These are phyloP conservation scores for Drosophila sordidula DNA, from an alignment of 2,888 invertebrate species.

Conservation along the genomic window DNA sequence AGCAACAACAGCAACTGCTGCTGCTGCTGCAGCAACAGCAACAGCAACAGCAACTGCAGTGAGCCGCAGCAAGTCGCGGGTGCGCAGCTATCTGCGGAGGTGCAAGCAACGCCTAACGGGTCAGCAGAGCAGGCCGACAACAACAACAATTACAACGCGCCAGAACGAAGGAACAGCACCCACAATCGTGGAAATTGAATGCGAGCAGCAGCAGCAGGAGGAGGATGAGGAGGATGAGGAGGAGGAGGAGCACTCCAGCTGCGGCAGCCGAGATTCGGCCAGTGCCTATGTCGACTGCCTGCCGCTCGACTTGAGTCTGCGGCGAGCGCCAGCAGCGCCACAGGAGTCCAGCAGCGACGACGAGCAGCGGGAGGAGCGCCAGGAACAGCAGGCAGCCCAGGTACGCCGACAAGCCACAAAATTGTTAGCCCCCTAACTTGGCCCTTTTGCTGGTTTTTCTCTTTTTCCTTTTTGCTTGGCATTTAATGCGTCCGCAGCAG, in stretches of 20 bases:
- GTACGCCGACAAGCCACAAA: constrained; percentile 11
- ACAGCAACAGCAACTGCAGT: constrained; percentile 36
- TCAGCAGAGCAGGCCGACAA: constrained; percentile 69
- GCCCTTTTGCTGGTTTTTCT: constrained; percentile 12
- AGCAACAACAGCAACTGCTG: constrained; percentile 30
- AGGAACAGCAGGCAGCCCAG: constrained; percentile 2
- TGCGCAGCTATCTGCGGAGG: constrained; percentile 84
- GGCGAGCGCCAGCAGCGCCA: constrained; percentile 53
- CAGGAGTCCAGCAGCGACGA: constrained; percentile 47
- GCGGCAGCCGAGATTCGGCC: constrained; percentile 53
- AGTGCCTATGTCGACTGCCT: constrained; percentile 57
- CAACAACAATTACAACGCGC: constrained; percentile 48
- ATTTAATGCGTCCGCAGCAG: constrained; percentile 40
- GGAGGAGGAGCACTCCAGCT: constrained; percentile 51
- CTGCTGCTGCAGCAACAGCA: constrained; percentile 24
- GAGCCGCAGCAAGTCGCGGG: constrained; percentile 84
- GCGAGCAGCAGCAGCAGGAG: constrained; percentile 14
- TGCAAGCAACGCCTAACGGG: constrained; percentile 85
- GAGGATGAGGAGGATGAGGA: constrained; percentile 11
- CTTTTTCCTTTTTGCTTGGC: neutral
- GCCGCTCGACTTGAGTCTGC: constrained; percentile 63
- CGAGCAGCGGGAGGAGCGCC: neutral
- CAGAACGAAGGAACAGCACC: constrained; percentile 44
- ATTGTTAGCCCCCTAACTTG: constrained; percentile 40
- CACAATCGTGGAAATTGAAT: constrained; percentile 34